A percentile compares a stretch with the other conserved stretches of the same genome.
Conservation (phyloP, 37 sponge, comb jelly and placozoan genomes). For the Diacarnus erythraeanus region DNA sequence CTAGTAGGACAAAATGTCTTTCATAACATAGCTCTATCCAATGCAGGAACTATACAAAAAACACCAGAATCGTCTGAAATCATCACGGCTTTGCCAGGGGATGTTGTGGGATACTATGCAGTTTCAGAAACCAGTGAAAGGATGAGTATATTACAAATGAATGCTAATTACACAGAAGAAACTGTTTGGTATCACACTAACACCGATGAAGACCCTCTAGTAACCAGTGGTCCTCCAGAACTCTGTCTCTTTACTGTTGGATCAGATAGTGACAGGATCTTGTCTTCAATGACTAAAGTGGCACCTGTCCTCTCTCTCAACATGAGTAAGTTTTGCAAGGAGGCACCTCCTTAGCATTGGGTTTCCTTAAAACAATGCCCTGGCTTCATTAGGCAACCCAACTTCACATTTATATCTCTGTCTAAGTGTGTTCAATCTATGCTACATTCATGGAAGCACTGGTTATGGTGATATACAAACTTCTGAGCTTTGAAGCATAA, state of each 20-base stretch:
- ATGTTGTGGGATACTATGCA: slow-evolving; percentile 7
- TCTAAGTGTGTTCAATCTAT: no score
- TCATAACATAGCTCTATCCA: not conserved
- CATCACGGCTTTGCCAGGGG: not conserved
- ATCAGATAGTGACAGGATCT: not conserved
- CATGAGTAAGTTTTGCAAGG: not conserved
- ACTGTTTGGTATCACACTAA: slow-evolving; percentile 1
- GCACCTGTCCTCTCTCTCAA: not conserved
- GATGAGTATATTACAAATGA: not conserved
- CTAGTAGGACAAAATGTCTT: not conserved
- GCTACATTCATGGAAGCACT: no score
- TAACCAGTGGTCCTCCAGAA: not conserved
- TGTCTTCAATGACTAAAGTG: not conserved
- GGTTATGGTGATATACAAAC: no score
- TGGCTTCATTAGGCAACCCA: no score
- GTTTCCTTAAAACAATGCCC: no score
- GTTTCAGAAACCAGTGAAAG: no score
- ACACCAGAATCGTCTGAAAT: not conserved
- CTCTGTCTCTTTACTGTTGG: not conserved
- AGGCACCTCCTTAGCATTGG: no score
- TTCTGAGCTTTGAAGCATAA: no score
- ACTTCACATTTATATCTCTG: no score
- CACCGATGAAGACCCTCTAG: not conserved
- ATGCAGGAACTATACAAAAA: not conserved
- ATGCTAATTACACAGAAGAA: not conserved